A percentile compares a stretch with the other conserved stretches of the same genome.
These are phyloP conservation scores for Ooceraea biroi DNA, from an alignment of 1,140 invertebrate species.

Conservation along the genomic window DNA sequence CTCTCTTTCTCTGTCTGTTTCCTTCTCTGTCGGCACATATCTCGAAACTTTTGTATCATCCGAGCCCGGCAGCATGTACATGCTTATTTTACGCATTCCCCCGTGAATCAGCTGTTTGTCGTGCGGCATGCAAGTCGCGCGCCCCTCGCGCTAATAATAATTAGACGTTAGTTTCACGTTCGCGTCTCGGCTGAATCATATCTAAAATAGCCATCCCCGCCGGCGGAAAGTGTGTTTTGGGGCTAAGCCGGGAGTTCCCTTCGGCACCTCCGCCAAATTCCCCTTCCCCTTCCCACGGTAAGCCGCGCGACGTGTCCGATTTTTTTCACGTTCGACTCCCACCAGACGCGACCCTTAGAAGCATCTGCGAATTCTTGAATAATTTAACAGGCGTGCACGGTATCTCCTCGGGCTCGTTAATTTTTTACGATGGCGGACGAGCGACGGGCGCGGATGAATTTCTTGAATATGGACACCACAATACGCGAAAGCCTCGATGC, in stretches of 20 bases:
- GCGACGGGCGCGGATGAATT: background rate
- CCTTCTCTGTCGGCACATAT: background rate
- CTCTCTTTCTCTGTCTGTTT: background rate
- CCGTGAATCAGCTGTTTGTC: slow-evolving; percentile 69
- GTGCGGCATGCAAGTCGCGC: background rate
- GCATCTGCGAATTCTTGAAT: background rate
- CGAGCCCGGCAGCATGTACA: background rate
- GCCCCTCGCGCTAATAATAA: slow-evolving; percentile 71
- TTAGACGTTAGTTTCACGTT: slow-evolving; percentile 69
- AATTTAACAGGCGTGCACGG: slow-evolving; percentile 5
- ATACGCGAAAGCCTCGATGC: background rate
- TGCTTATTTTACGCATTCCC: slow-evolving; percentile 52
- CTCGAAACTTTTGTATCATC: background rate
- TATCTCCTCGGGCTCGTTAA: background rate
- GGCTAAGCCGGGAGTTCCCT: slow-evolving; percentile 57
- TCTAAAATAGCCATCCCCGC: slow-evolving; percentile 68
- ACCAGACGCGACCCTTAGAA: background rate
- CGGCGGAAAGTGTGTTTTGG: slow-evolving; percentile 63
- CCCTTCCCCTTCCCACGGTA: background rate
- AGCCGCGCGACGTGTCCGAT: background rate
- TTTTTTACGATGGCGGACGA: background rate
- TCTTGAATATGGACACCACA: background rate
- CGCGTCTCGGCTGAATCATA: slow-evolving; percentile 67
- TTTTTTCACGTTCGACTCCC: slow-evolving; percentile 12
- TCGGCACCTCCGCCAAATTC: slow-evolving; percentile 5